A percentile compares a stretch with the other conserved stretches of the same genome.
phyloP scores from a whole-genome alignment of 2,113 vertebrate species.

The Hemicordylus capensis region DNA sequence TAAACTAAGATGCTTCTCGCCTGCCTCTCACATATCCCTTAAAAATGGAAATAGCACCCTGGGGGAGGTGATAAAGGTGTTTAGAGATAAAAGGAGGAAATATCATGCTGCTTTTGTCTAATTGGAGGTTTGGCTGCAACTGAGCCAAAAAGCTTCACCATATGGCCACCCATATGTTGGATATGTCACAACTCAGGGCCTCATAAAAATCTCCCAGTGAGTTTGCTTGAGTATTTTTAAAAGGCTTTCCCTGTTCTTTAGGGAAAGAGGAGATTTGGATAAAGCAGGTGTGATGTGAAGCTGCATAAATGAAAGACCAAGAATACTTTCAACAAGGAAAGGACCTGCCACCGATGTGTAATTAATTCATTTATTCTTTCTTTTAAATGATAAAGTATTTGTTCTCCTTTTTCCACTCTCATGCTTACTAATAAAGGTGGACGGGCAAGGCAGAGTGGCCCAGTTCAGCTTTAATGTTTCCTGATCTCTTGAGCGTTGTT shows the following conservation, averaged over 20 bases:
- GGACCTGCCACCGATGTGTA: not conserved
- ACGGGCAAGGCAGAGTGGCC: not conserved
- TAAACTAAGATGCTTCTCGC: not conserved
- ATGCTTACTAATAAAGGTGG: not conserved
- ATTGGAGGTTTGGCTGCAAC: not conserved
- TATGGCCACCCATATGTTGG: conserved; percentile 7
- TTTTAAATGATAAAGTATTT: not conserved
- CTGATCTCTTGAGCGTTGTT: not conserved
- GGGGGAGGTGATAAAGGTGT: not conserved
- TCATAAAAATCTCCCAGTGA: not conserved
- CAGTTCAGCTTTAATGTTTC: not conserved
- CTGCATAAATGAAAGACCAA: not conserved
- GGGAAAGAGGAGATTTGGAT: no score
- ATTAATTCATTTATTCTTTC: not conserved
- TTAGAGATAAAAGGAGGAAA: conserved; percentile 4
- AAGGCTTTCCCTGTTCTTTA: not conserved
- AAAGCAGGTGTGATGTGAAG: not conserved
- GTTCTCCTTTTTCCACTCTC: not conserved
- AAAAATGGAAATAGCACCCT: not conserved
- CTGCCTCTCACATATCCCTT: not conserved
- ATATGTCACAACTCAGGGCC: not conserved
- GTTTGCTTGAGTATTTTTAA: not conserved
- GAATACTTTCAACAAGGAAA: not conserved
- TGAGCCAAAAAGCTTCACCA: not conserved
- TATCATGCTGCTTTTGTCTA: not conserved